Conservation (phyloP, 2,113 vertebrate genomes). For the Thamnophis sirtalis region DNA sequence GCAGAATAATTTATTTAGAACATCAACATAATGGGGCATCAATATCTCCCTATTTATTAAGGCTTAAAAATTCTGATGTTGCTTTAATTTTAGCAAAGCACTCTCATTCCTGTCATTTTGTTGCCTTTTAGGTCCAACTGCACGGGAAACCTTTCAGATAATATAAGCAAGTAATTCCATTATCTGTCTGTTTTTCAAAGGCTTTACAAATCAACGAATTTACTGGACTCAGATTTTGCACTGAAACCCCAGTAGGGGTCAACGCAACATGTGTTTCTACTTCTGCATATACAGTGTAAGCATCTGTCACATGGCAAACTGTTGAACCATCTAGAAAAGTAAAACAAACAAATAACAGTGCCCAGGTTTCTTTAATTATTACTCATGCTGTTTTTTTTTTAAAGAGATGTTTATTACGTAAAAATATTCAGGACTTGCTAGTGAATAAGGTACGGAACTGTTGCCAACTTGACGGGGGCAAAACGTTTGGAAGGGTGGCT, state of each 20-base stretch:
- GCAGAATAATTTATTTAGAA: neutral
- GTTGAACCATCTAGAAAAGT: neutral
- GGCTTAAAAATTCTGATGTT: neutral
- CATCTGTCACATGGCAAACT: neutral
- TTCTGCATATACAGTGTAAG: slow-evolving; percentile 24
- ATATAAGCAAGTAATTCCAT: slow-evolving; percentile 4
- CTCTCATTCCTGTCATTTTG: neutral
- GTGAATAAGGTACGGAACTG: neutral
- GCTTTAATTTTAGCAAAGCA: neutral
- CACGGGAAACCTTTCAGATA: neutral
- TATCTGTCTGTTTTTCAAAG: slow-evolving; percentile 32
- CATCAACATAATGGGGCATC: neutral
- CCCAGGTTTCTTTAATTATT: neutral
- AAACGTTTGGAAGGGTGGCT: neutral
- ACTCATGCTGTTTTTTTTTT: neutral
- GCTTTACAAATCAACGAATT: slow-evolving; percentile 76
- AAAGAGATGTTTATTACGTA: neutral
- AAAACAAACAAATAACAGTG: neutral
- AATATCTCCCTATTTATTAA: neutral
- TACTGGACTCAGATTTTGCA: slow-evolving; percentile 64
- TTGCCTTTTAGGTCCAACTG: neutral
- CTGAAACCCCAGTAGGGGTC: neutral
- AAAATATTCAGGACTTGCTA: neutral
- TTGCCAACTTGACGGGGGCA: neutral
- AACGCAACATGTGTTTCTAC: neutral